These are phyloP conservation scores for Horisme vitalbata DNA, from an alignment of 2,888 invertebrate genomes.

Conservation along the genomic window DNA sequence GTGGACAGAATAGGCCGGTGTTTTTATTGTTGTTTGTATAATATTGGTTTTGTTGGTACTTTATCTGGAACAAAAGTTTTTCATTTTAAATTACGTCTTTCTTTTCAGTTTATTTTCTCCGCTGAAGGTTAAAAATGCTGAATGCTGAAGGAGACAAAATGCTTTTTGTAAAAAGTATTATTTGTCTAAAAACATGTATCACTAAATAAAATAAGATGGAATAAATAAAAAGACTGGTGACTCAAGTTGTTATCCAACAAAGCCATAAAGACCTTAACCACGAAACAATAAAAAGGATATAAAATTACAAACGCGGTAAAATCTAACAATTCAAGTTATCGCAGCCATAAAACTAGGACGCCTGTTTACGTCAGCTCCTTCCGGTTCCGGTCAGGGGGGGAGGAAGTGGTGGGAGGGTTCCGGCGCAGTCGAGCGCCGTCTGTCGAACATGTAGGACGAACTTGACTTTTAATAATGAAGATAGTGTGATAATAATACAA, in stretches of 20 bases:
- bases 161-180: too few species aligned
- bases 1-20: too few species aligned
- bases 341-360: constrained; percentile 41
- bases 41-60: too few species aligned
- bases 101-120: too few species aligned
- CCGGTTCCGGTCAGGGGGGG: constrained; percentile 40
- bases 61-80: too few species aligned
- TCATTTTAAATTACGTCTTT: too few species aligned
- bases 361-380: constrained; percentile 36
- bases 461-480: background rate
- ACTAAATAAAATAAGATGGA: background rate
- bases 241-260: background rate
- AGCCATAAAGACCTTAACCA: constrained; percentile 10
- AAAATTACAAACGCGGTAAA: constrained; percentile 31
- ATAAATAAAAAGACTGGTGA: constrained; percentile 2
- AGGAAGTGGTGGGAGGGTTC: constrained; percentile 31
- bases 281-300: constrained; percentile 26
- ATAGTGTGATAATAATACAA: too few species aligned
- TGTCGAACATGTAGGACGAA: constrained; percentile 44
- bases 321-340: constrained; percentile 35
- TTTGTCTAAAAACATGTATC: too few species aligned
- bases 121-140: too few species aligned
- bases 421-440: constrained; percentile 38
- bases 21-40: too few species aligned
- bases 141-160: too few species aligned